Evolutionary conservation across 1,140 invertebrate species (phyloP).

Genomic region (Diuraphis noxia): DNA sequence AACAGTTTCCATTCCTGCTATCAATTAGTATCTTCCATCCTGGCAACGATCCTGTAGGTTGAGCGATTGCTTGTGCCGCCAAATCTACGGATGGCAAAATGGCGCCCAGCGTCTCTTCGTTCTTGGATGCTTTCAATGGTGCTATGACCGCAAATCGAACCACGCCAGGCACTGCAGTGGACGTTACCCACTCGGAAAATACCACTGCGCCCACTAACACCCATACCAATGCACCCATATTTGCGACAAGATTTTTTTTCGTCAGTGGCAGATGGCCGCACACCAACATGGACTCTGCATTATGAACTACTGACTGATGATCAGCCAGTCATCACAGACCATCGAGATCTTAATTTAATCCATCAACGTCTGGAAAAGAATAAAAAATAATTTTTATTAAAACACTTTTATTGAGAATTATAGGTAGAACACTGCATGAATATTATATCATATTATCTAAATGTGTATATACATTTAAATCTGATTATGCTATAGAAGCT

Average conservation of each 20-base stretch:
- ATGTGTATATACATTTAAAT: background rate
- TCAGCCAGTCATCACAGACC: background rate
- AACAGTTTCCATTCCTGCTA: conserved; percentile 77
- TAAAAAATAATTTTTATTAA: background rate
- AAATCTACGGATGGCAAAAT: conserved; percentile 75
- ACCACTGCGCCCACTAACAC: background rate
- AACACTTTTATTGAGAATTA: background rate
- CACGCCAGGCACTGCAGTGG: conserved; percentile 18
- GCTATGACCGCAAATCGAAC: conserved; percentile 64
- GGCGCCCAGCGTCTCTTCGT: conserved; percentile 67
- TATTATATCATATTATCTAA: background rate
- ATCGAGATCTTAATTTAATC: background rate
- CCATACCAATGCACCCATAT: background rate
- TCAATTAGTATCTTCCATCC: conserved; percentile 71
- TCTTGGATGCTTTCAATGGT: conserved; percentile 67
- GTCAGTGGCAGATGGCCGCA: background rate
- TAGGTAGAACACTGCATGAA: too few species aligned
- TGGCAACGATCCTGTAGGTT: conserved; percentile 65
- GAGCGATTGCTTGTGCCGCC: conserved; percentile 70
- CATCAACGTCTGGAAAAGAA: conserved; percentile 7
- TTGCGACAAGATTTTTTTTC: background rate
- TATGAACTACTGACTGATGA: background rate
- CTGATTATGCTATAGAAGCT: background rate
- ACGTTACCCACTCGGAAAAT: too few species aligned
- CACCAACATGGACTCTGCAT: too few species aligned